Base-by-base conservation (phyloP, 2,888 invertebrate species). In the Lycia hirtaria region DNA sequence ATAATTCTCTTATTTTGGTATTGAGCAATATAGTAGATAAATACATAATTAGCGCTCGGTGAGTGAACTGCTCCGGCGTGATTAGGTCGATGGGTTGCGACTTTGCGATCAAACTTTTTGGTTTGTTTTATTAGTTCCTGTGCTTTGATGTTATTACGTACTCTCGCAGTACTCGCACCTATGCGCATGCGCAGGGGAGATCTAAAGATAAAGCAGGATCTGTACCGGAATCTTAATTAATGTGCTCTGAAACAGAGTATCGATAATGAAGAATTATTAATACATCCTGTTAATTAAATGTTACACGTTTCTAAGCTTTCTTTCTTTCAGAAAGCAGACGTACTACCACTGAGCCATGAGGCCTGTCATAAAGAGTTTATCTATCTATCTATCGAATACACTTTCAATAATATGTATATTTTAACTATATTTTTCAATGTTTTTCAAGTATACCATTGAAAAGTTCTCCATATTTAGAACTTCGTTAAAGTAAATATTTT, bases 41-140 rank as follows among this genome's bases (percentile, higher is more conserved):
- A 73, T 69, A 71, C 76, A 63, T 75, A 78, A 69, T 71, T 76
- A 2, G 2, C 7, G n/a, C n/a, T n/a, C n/a, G n/a, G n/a, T n/a
- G 1, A 12, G 24, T 81, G 85, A 86, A 82, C 80, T 60, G 63
- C 64, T 60, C 69, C 64, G 80, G 78, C 83, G 78, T 80, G 84
- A 87, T 85, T 79, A 73, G 85, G 85, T 83, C 87, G 80, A 85
- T 87, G 78, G 76, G 74, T 79, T 67, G 72, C n/a, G n/a, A n/a
- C n/a, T n/a, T n/a, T n/a, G n/a, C 76, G 76, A 81, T 84, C 76
- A 76, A 77, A 80, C 78, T 79, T 77, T 76, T 81, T 75, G 80
- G 83, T 78, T 75, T 80, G 78, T 77, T 76, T 78, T 72, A 71
- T 80, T 76, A 81, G 75, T 78, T 80, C 69, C 66, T 67, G 73